Evolutionary conservation across 2,888 invertebrate genomes (phyloP).

Genomic region (Drosophila birchii): DNA sequence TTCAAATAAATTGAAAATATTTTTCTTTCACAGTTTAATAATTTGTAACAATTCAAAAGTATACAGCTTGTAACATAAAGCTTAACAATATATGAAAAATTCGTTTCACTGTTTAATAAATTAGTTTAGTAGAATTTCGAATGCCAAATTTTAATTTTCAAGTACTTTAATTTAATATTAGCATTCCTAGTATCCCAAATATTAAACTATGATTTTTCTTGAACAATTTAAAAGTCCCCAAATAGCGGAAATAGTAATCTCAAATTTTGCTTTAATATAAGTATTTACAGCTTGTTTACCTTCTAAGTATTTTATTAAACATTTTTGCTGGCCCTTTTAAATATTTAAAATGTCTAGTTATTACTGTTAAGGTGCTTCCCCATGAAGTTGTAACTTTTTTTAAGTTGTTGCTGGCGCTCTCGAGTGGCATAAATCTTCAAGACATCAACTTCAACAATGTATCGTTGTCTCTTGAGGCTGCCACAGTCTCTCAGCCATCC

Average conservation of each 20-base stretch:
- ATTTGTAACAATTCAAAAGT: not conserved
- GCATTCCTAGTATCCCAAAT: not conserved
- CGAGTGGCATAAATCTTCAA: conserved; percentile 54
- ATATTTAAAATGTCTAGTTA: conserved; percentile 3
- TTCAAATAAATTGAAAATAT: not conserved
- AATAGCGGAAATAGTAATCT: not conserved
- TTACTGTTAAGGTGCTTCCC: conserved; percentile 27
- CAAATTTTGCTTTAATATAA: not conserved
- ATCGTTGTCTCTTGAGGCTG: conserved; percentile 41
- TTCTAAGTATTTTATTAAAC: not conserved
- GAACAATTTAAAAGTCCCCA: not conserved
- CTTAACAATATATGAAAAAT: no score
- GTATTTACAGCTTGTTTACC: not conserved
- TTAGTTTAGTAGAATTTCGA: not conserved
- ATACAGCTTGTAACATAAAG: no score
- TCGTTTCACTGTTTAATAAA: no score
- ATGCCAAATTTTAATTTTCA: not conserved
- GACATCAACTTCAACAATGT: conserved; percentile 54
- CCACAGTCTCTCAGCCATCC: conserved; percentile 34
- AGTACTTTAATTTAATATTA: not conserved
- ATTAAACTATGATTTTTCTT: not conserved
- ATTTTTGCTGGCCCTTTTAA: not conserved
- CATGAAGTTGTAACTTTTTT: conserved; percentile 36
- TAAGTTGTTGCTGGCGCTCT: conserved; percentile 43
- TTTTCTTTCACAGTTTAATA: not conserved